Conservation (phyloP, 2,797 vertebrate genomes). For the Silurus lanzhouensis region DNA sequence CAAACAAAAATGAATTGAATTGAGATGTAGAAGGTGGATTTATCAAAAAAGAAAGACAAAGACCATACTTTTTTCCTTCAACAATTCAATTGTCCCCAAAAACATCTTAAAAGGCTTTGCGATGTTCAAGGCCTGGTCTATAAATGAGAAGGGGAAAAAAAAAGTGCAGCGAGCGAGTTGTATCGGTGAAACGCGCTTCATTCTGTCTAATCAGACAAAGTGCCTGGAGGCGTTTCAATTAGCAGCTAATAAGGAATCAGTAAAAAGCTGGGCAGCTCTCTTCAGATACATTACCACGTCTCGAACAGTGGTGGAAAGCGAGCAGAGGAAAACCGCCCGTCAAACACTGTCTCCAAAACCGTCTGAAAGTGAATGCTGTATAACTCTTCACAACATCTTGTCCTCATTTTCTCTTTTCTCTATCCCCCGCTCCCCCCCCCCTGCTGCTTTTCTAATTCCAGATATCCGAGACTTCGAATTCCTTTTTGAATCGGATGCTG, state of each 20-base stretch:
- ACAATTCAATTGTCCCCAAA: slow-evolving; percentile 10
- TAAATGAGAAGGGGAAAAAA: slow-evolving; percentile 46
- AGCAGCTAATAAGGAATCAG: slow-evolving; percentile 25
- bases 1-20: too few relatives aligned
- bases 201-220: slow-evolving; percentile 60
- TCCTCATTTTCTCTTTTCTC: slow-evolving; percentile 12
- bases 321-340: neutral
- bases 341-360: neutral
- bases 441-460: slow-evolving; percentile 61
- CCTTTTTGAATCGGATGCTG: slow-evolving; percentile 97
- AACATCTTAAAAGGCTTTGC: neutral
- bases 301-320: neutral
- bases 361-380: neutral
- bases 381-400: slow-evolving; percentile 2
- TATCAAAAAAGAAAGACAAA: too few relatives aligned
- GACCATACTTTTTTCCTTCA: slow-evolving; percentile 1
- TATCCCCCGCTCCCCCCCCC: neutral
- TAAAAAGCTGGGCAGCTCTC: neutral
- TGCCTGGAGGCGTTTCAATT: slow-evolving; percentile 51
- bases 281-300: neutral
- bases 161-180: slow-evolving; percentile 45
- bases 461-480: slow-evolving; percentile 97
- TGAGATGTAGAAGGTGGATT: neutral
- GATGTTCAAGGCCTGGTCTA: slow-evolving; percentile 8
- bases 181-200: slow-evolving; percentile 44